A percentile compares a stretch with the other conserved stretches of the same genome.
These are phyloP conservation scores for Disparrhopalites patrizii DNA, from an alignment of 2,888 invertebrate species.

Conservation along the genomic window DNA sequence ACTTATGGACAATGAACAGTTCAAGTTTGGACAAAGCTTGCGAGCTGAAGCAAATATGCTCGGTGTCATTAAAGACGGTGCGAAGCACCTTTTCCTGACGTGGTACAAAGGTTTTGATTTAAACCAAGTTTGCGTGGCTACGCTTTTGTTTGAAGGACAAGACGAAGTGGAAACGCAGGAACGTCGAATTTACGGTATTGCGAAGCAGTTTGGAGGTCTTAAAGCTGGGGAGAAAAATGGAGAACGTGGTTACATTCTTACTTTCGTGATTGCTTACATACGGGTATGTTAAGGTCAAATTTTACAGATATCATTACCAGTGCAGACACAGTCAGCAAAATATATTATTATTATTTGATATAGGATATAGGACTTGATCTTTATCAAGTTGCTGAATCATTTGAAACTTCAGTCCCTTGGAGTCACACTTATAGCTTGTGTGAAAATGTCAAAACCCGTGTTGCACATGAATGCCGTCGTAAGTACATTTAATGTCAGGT, in stretches of 20 bases:
- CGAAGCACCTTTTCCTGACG: slow-evolving; percentile 84
- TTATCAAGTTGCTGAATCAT: slow-evolving; percentile 88
- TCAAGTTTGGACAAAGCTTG: slow-evolving; percentile 81
- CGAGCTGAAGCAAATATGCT: slow-evolving; percentile 61
- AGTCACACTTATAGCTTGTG: slow-evolving; percentile 78
- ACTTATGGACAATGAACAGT: slow-evolving; percentile 97
- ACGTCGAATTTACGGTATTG: slow-evolving; percentile 73
- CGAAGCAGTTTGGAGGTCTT: slow-evolving; percentile 70
- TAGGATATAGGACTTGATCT: slow-evolving; percentile 88
- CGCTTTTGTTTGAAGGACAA: slow-evolving; percentile 83
- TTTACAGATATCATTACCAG: background rate
- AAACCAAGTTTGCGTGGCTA: slow-evolving; percentile 79
- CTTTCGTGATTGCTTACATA: slow-evolving; percentile 97
- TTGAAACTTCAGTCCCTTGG: slow-evolving; percentile 99
- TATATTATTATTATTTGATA: too few species aligned
- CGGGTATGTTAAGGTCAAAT: slow-evolving; percentile 71
- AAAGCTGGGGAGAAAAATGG: slow-evolving; percentile 92
- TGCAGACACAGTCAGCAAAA: too few species aligned
- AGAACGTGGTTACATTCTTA: slow-evolving; percentile 89
- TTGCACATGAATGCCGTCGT: slow-evolving; percentile 60
- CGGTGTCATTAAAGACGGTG: slow-evolving; percentile 65
- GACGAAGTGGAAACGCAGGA: slow-evolving; percentile 72
- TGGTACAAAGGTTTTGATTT: slow-evolving; percentile 81
- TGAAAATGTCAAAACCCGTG: slow-evolving; percentile 79
- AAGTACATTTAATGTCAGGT: slow-evolving; percentile 21